Conservation (phyloP, 2,113 vertebrate species). For the Chaetorhynchus papuensis region DNA sequence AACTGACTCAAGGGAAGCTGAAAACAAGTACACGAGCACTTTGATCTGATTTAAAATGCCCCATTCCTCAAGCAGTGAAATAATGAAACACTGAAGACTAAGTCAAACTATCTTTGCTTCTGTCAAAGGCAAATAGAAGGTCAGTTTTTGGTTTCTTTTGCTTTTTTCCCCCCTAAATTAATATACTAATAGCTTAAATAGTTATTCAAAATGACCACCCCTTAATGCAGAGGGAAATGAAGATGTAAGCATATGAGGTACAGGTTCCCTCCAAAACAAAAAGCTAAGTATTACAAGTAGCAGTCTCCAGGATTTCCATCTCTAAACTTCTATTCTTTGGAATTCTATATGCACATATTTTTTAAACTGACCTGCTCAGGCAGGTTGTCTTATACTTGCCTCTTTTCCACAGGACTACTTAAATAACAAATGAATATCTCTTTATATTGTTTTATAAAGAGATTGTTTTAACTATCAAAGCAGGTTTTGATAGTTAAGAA, state of each 20-base stretch:
- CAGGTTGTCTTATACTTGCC: neutral
- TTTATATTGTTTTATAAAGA: neutral
- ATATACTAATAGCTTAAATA: neutral
- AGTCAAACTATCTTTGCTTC: neutral
- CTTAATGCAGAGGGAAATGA: accelerated
- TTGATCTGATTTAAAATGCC: neutral
- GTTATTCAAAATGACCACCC: neutral
- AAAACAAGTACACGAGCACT: neutral
- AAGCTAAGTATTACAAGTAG: neutral
- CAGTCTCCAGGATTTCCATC: neutral
- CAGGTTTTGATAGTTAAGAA: neutral
- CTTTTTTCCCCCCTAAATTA: accelerated
- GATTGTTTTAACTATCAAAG: neutral
- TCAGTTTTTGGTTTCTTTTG: neutral
- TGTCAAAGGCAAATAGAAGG: neutral
- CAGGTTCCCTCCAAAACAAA: neutral
- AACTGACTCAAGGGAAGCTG: neutral
- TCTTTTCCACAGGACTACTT: neutral
- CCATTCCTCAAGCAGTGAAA: neutral
- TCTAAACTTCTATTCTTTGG: neutral
- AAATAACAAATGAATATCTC: neutral
- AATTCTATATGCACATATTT: neutral
- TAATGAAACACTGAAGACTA: neutral
- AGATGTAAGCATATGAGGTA: neutral
- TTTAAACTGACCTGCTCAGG: neutral